Base-by-base conservation (phyloP, 1,140 invertebrate species). In the Trissolcus basalis region DNA sequence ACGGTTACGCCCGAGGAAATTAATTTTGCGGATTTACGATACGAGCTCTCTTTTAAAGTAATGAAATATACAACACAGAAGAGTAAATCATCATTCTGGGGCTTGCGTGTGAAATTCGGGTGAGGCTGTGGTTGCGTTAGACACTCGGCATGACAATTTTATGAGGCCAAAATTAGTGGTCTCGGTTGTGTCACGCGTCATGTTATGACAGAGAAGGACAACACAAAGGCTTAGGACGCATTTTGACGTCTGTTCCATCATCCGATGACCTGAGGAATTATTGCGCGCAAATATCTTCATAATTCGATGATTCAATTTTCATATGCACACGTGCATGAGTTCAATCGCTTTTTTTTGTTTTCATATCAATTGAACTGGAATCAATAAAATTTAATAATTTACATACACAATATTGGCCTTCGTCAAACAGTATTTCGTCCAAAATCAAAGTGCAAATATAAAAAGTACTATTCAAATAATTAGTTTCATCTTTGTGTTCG, bases 1-100 rank as follows among this genome's bases (percentile, higher is more conserved):
- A 71, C 59, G 11, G 16, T 15, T 35, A 16, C 45, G 68, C 48
- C 53, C 45, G 53, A 48, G 68, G 68, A 58, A 63, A 71, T 71
- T 71, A 58, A 71, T 71, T 71, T 64, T 35, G 51, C 35, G 47
- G 53, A 71, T 71, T 71, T 71, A 71, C 68, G 68, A 64, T 64
- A 71, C 59, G 68, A 71, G 53, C 59, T 33, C 68, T 64, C 68
- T 54, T 64, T 71, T 61, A 55, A 71, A 63, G 53, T 58, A 71
- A 71, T 71, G 68, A 71, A 71, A 71, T 71, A 61, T 53, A 53
- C 68, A 63, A 58, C 33, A 39, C 45, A 48, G 35, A 33, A 50
- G 44, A 11, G 53, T 71, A 64, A 56, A 71, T 71, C 68, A 61
- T 71, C 45, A 71, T 71, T 71, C 60, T 45, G 64, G 53, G 44